Base-by-base conservation (phyloP, 2,888 invertebrate species). In the Sisyra nigra region DNA sequence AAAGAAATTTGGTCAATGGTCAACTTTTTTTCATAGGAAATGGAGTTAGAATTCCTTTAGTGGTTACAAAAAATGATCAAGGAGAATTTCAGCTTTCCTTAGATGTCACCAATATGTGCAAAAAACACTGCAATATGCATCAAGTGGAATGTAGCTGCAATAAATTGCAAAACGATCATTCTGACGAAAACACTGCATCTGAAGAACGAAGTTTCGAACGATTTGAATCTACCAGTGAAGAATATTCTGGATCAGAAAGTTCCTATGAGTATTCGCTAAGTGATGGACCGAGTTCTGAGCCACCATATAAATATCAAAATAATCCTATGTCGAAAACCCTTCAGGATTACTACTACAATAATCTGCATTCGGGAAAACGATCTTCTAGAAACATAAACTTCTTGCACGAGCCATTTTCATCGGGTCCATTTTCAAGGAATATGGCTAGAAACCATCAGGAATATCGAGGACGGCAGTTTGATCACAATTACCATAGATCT, bases 1-100 rank as follows among this genome's bases (percentile, higher is more conserved):
- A 48, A 10, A 46, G 47, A 34, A 49, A 61, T 29, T 58, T 52
- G 43, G 61, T 61, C 45, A 47, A 57, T 3, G 61, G 61, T 2
- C 37, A 37, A 14, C 11, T 37, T 5, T 37, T 18, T 11, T 37
- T 37, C 11, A 9, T 37, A 3, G 19, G 19, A 3, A 55, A 57
- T 43, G 61, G 59, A 19, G 57, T 63, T 29, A 58, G 60, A 47
- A 48, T 63, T 8, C 63, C 63, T 3, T 48, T 63, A 19, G 55
- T 57, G 45, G 52, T 62, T 50, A 51, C 51, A 29, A 52, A 53
- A 44, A 52, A 54, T 43, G 41, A 50, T 1, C 55, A 62, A 46
- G 62, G 62, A 4, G 50, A 56, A 2, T 44, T 61, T 18, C 55
- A 61, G 44, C 47, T 63, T n/a, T 53, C 56, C 6, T 56, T 63